Conservation (phyloP, 2,888 invertebrate species). For the Bellardia bayeri region DNA sequence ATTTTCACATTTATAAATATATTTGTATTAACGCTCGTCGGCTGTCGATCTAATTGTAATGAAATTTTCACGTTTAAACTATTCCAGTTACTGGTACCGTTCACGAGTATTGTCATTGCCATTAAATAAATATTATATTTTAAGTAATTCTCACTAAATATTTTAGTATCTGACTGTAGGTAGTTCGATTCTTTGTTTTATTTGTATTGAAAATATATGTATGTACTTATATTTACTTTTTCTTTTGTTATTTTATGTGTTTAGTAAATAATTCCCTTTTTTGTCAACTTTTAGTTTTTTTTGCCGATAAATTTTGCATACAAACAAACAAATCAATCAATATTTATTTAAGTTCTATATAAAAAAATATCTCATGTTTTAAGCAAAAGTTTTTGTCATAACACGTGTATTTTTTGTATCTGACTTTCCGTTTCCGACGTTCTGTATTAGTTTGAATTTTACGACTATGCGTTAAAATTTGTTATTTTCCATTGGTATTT, state of each 20-base stretch:
- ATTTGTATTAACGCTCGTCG: neutral
- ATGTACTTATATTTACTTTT: neutral
- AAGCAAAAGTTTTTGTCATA: conserved; percentile 28
- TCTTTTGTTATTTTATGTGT: neutral
- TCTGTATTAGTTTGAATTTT: conserved; percentile 34
- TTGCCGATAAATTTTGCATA: conserved; percentile 38
- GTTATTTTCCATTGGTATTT: conserved; percentile 26
- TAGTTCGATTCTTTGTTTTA: conserved; percentile 6
- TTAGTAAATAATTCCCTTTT: conserved; percentile 9
- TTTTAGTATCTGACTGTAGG: neutral
- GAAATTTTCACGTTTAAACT: neutral
- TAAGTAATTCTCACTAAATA: neutral
- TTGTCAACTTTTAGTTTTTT: conserved; percentile 47
- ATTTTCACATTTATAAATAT: neutral
- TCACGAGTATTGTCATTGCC: conserved; percentile 10
- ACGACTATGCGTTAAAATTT: conserved; percentile 32
- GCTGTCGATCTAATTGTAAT: conserved; percentile 16
- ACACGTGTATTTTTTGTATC: neutral
- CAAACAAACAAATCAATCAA: conserved; percentile 30
- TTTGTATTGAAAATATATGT: conserved; percentile 16
- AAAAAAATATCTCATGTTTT: neutral
- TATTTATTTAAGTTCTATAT: conserved; percentile 11
- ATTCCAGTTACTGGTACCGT: conserved; percentile 13
- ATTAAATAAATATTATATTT: neutral
- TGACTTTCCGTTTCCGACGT: conserved; percentile 59